A percentile compares a stretch with the other conserved stretches of the same genome.
Conservation (phyloP, 2,888 invertebrate genomes). For the Caenorhabditis sp. region DNA sequence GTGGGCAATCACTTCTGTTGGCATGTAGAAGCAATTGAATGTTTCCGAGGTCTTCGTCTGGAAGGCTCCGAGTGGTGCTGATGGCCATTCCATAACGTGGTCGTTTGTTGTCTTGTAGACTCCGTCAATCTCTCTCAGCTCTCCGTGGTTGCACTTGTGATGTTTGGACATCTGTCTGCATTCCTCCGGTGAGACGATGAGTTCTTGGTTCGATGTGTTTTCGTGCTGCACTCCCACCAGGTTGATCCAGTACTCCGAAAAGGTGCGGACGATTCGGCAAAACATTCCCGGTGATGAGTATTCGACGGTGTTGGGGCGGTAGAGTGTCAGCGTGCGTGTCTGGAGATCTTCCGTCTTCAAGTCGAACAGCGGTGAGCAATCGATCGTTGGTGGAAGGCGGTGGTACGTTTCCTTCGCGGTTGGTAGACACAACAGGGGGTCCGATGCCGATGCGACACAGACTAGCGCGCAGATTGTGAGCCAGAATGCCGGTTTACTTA, state of each 20-base stretch:
- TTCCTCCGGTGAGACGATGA: background rate
- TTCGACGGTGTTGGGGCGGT: background rate
- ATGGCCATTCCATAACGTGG: constrained; percentile 2
- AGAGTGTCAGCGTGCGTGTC: background rate
- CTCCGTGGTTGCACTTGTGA: background rate
- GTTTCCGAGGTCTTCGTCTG: background rate
- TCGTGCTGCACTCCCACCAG: too few species aligned
- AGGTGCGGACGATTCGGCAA: too few species aligned
- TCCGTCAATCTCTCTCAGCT: background rate
- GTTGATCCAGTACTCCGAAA: too few species aligned
- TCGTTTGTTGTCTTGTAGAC: background rate
- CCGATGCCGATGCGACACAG: background rate
- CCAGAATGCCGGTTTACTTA: background rate
- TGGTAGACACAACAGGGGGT: background rate
- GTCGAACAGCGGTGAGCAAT: background rate
- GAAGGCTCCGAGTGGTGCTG: background rate
- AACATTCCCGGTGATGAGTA: background rate
- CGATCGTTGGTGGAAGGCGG: background rate
- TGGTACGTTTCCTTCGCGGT: background rate
- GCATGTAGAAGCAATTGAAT: background rate
- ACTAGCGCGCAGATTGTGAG: background rate
- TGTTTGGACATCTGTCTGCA: background rate
- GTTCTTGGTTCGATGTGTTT: too few species aligned
- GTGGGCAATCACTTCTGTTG: background rate
- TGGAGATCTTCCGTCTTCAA: background rate